Base-by-base conservation (phyloP, 2,113 vertebrate genomes). In the Nothoprocta perdicaria region DNA sequence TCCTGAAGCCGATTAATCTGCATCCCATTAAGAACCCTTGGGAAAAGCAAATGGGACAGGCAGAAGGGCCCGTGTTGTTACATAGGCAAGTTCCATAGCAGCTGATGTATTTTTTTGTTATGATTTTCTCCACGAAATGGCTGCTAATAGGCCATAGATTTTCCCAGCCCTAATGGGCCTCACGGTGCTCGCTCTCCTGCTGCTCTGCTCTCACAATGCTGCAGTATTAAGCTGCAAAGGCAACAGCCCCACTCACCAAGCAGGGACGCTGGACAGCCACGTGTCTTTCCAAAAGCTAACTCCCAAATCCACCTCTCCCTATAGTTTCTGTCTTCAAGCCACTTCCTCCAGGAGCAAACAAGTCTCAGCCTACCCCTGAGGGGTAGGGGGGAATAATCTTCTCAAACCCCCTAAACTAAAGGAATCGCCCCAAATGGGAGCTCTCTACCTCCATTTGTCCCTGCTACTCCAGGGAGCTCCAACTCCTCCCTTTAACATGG, bases 161-260 rank as follows among this genome's bases (percentile, higher is more conserved):
- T 96, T 94, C 89, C 95, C 80, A 96, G 84, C 95, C 63, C 84
- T 79, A 96, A 95, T 96, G 94, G 94, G 94, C 94, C 90, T 94
- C 96, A 74, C 89, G 94, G 92, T 63, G 88, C 63, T 96, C 79
- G 48, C 90, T 80, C 71, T 94, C 84, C 86, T 87, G 84, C 75
- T 71, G 80, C 35, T 38, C 35, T 38, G 89, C 87, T 75, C 94
- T 91, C 91, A 96, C 77, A 95, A 63, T 80, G 78, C 85, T 62
- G 89, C 89, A 96, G 88, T 92, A 80, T 96, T 95, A 84, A 72
- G 26, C n/a, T 87, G 14, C 92, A 82, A 62, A 94, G 75, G 91
- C 91, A 80, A 94, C 57, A 33, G 84, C 66, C 73, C 77, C 79
- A 75, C 90, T 96, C 91, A 94, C 24, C 90, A 58, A 41, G 88